Percentiles rank a stretch among this genome's conserved stretches.
Evolutionary conservation across 2,113 vertebrate species (phyloP).

Genomic region (Climacteris rufus): DNA sequence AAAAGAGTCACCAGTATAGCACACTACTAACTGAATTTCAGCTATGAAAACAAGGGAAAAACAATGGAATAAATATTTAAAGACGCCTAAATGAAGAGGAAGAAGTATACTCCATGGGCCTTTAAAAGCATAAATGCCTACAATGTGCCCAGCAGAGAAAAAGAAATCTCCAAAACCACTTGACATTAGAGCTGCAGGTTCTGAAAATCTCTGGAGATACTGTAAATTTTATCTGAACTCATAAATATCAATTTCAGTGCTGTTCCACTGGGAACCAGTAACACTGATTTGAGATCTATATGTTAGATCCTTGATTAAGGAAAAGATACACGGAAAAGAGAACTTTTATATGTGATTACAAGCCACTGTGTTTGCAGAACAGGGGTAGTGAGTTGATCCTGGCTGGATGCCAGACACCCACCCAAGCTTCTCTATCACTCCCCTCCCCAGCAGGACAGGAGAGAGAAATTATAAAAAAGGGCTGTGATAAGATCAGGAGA

Average conservation of each 20-base stretch:
- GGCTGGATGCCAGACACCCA: background rate
- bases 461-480: background rate
- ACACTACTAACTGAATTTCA: background rate
- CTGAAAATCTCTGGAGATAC: background rate
- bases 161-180: background rate
- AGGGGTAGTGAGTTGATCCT: background rate
- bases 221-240: background rate
- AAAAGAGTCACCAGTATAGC: background rate
- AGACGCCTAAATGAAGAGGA: background rate
- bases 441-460: background rate
- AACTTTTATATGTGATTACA: background rate
- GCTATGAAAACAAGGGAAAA: background rate
- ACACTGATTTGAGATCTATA: background rate
- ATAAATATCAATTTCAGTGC: background rate
- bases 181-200: background rate
- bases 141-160: background rate
- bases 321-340: background rate
- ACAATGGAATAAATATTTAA: slow-evolving; percentile 21
- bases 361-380: background rate
- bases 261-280: background rate
- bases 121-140: background rate
- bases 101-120: background rate
- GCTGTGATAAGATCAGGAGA: background rate
- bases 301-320: background rate
- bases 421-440: background rate